Evolutionary conservation across 2,888 invertebrate species (phyloP).

Genomic region (Tridacna crocea): DNA sequence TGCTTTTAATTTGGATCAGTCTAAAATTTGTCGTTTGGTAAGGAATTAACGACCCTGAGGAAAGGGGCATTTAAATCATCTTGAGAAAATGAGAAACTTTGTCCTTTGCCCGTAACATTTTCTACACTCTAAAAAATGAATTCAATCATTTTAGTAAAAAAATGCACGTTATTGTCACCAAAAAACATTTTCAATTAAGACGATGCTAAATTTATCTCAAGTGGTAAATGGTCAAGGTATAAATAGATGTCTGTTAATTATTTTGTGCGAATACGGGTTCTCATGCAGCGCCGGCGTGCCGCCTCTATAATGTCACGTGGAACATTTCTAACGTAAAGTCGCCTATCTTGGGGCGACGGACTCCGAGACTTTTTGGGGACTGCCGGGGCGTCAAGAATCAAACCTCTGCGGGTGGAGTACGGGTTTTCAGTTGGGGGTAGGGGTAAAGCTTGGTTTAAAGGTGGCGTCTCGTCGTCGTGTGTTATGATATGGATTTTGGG

Average conservation of each 20-base stretch:
- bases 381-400: slow-evolving; percentile 82
- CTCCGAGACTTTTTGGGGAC: slow-evolving; percentile 75
- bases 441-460: slow-evolving; percentile 70
- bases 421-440: slow-evolving; percentile 76
- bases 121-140: not conserved
- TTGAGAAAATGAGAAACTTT: not conserved
- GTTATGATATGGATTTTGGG: slow-evolving; percentile 79
- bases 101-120: not conserved
- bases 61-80: not conserved
- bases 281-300: slow-evolving; percentile 74
- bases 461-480: slow-evolving; percentile 68
- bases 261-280: slow-evolving; percentile 78
- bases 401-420: slow-evolving; percentile 79
- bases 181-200: not conserved
- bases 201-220: not conserved
- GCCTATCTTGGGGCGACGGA: slow-evolving; percentile 76
- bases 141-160: not conserved
- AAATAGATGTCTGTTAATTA: slow-evolving; percentile 48
- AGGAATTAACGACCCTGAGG: too few species aligned
- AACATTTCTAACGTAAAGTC: slow-evolving; percentile 73
- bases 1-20: too few species aligned
- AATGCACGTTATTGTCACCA: not conserved
- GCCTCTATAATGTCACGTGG: slow-evolving; percentile 78
- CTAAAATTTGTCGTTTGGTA: too few species aligned
- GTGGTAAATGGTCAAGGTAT: not conserved